A percentile compares a stretch with the other conserved stretches of the same genome.
These are phyloP conservation scores for Takifugu flavidus DNA, from an alignment of 2,113 vertebrate genomes.

Conservation along the genomic window DNA sequence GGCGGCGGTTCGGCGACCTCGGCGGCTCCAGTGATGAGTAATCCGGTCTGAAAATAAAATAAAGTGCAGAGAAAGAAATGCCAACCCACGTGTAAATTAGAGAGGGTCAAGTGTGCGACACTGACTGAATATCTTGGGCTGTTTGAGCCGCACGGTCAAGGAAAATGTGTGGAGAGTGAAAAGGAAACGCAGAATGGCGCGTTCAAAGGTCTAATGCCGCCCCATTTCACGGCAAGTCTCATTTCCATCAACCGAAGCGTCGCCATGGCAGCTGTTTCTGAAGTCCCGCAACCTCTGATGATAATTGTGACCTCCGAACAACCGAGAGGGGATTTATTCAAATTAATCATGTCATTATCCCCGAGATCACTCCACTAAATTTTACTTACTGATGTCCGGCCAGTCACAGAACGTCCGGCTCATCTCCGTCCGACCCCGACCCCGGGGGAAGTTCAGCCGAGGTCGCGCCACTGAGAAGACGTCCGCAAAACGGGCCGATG, in stretches of 20 bases:
- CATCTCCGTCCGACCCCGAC: conserved; percentile 8
- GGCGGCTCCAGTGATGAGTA: conserved; percentile 1
- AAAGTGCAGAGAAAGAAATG: conserved; percentile 4
- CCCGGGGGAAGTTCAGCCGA: conserved; percentile 8
- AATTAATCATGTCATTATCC: conserved; percentile 61
- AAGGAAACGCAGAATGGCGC: conserved; percentile 13
- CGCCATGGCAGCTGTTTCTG: conserved; percentile 35
- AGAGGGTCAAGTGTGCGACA: conserved; percentile 7
- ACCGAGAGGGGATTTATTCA: conserved; percentile 55
- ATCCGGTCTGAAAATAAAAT: conserved; percentile 1
- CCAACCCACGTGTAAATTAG: conserved; percentile 11
- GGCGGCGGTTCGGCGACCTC: neutral
- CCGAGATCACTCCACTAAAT: conserved; percentile 54
- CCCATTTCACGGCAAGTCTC: conserved; percentile 13
- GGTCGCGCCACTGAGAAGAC: conserved; percentile 2
- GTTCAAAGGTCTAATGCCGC: conserved; percentile 24
- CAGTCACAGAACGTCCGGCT: conserved; percentile 31
- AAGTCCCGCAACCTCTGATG: conserved; percentile 42
- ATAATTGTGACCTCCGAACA: conserved; percentile 45
- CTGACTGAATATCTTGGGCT: conserved; percentile 5
- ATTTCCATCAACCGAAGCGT: conserved; percentile 37
- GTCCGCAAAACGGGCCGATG: neutral
- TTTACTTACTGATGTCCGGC: conserved; percentile 46
- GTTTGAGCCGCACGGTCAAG: conserved; percentile 3
- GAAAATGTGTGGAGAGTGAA: neutral